Evolutionary conservation across 2,113 vertebrate genomes (phyloP), one percentile per base, ranked within the genome.

Genomic region (Pelmatolapia mariae): DNA sequence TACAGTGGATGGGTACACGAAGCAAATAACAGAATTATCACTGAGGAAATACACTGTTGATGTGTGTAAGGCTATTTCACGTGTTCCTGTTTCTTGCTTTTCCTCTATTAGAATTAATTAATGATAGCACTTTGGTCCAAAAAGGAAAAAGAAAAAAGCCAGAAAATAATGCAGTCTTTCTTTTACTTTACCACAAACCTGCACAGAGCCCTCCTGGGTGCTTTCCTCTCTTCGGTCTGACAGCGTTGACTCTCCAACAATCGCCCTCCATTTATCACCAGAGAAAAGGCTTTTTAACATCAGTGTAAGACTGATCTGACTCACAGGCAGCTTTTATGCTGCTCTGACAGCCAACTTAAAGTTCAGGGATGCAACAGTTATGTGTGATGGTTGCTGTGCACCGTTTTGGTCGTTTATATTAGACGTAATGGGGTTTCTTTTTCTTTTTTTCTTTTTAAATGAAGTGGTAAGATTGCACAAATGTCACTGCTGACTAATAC

Each of bases 241-340:
- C 68, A 80, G 87, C n/a, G 66, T 57, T 84, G 81, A 68, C 88
- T 85, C 50, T 89, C 22, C 86, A 80, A 66, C 56, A 84, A 91
- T 87, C 71, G 56, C 61, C 78, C n/a, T 5, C 86, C 71, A 85
- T 89, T 92, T 80, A 86, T 86, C 84, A 86, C 13, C 40, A 50
- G 40, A 85, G 71, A 91, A 95, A 91, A 86, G 85, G 80, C 66
- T 88, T 85, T 16, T 36, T 36, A 81, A n/a, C 18, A 79, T 86
- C 63, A 29, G 31, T 79, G 66, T 61, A 57, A 71, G 47, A 59
- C 80, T 5, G 63, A 85, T 91, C 26, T 73, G 59, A 84, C 85
- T 80, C 84, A 87, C 7, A 50, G 53, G 71, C 52, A 85, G 82
- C 57, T 80, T 82, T 78, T 78, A 78, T 78, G 18, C 73, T 13